phyloP scores from a whole-genome alignment of 2,888 invertebrate genomes.

The Protophormia terraenovae region DNA sequence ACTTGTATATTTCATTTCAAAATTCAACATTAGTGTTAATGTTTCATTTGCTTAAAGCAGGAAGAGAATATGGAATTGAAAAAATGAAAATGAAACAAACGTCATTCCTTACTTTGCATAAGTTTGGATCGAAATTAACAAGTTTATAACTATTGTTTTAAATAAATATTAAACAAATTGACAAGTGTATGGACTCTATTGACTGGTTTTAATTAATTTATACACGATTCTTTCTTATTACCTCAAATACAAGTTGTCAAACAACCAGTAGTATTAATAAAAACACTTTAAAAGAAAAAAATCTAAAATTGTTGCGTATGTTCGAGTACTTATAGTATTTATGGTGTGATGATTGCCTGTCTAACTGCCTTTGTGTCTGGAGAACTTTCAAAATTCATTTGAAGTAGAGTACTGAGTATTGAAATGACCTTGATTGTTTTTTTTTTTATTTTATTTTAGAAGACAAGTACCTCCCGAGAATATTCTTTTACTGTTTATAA shows the following conservation, averaged over 20 bases:
- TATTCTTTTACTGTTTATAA: not conserved
- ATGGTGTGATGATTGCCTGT: not conserved
- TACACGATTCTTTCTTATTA: not conserved
- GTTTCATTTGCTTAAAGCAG: not conserved
- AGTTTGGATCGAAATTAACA: not conserved
- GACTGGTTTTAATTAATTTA: constrained; percentile 15
- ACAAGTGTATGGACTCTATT: too few species aligned
- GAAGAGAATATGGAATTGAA: not conserved
- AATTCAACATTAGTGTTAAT: not conserved
- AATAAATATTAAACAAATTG: not conserved
- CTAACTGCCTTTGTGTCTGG: not conserved
- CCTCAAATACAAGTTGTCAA: not conserved
- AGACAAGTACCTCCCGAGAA: not conserved
- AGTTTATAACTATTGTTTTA: too few species aligned
- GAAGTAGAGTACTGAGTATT: not conserved
- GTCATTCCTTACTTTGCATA: not conserved
- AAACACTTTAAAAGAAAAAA: not conserved
- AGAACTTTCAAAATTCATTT: not conserved
- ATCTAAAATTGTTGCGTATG: not conserved
- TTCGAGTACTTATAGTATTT: too few species aligned
- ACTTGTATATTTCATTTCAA: not conserved
- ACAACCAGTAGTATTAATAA: not conserved
- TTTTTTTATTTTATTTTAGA: not conserved
- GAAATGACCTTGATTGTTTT: constrained; percentile 21
- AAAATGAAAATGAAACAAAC: not conserved